Percentiles rank a stretch among this genome's conserved stretches.
phyloP scores from a whole-genome alignment of 2,888 invertebrate genomes.

The Macrophya alboannulata region DNA sequence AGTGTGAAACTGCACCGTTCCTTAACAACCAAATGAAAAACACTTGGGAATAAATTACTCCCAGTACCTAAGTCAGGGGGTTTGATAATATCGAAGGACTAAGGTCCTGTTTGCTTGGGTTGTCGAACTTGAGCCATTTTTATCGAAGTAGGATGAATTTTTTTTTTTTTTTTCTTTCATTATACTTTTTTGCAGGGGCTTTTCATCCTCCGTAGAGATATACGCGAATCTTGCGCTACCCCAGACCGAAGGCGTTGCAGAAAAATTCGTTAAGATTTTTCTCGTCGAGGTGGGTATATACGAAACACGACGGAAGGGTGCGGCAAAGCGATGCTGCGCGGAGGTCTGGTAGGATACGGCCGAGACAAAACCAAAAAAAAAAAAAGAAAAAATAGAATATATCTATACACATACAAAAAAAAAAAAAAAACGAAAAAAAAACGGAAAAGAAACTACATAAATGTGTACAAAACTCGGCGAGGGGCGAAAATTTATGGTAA shows the following conservation, averaged over 20 bases:
- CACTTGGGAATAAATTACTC: constrained; percentile 43
- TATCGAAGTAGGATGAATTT: not conserved
- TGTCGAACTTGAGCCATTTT: constrained; percentile 3
- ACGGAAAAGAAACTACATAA: constrained; percentile 17
- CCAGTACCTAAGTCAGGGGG: not conserved
- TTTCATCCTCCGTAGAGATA: not conserved
- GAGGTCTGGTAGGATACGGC: constrained; percentile 58
- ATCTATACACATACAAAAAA: not conserved
- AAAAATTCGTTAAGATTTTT: constrained; percentile 58
- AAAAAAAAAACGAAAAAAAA: not conserved
- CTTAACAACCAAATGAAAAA: constrained; percentile 41
- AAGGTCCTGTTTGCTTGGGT: not conserved
- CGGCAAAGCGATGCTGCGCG: constrained; percentile 16
- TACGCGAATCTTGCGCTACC: not conserved
- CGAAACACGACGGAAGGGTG: constrained; percentile 20
- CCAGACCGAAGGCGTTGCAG: not conserved
- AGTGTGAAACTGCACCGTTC: constrained; percentile 19
- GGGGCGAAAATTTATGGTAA: constrained; percentile 57
- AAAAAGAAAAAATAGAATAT: constrained; percentile 25
- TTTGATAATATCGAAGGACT: not conserved
- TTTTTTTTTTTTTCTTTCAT: not conserved
- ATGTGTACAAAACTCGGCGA: constrained; percentile 46
- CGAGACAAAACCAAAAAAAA: constrained; percentile 60
- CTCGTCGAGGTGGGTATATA: constrained; percentile 38
- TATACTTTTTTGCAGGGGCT: not conserved